Conservation (phyloP, 2,797 vertebrate genomes). For the Sphenopsis melanotis region DNA sequence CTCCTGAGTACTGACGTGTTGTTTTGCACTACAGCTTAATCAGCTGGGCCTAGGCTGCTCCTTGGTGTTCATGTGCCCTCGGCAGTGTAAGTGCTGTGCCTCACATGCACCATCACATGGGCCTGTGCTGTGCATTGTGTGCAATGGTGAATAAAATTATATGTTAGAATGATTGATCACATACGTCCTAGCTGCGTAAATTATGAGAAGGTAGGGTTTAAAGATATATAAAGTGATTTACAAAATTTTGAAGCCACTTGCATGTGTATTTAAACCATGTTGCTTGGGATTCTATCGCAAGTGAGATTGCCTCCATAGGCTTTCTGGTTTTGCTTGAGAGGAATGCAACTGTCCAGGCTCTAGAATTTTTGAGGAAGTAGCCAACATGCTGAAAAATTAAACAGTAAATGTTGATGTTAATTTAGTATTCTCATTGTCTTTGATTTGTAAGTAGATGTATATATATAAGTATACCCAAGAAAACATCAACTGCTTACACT, state of each 20-base stretch:
- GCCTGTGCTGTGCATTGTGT: background rate
- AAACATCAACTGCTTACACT: background rate
- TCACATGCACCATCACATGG: constrained; percentile 32
- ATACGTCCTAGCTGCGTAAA: constrained; percentile 7
- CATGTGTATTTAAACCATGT: constrained; percentile 9
- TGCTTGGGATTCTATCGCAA: background rate
- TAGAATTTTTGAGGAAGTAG: background rate
- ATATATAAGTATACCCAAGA: background rate
- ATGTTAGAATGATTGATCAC: constrained; percentile 40
- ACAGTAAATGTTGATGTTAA: background rate
- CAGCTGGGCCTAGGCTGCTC: constrained; percentile 55
- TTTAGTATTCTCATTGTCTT: background rate
- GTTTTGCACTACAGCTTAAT: constrained; percentile 72
- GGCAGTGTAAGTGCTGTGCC: constrained; percentile 57
- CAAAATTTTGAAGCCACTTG: background rate
- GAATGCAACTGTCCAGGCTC: background rate
- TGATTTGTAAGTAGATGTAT: background rate
- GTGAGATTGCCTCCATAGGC: background rate
- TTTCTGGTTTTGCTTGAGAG: background rate
- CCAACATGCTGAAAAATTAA: background rate
- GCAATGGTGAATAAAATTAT: constrained; percentile 23
- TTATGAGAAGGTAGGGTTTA: constrained; percentile 24
- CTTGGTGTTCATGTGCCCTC: constrained; percentile 11
- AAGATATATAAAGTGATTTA: constrained; percentile 37
- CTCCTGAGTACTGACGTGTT: constrained; percentile 29